Evolutionary conservation across 2,888 invertebrate species (phyloP).

Genomic region (Aricia artaxerxes): DNA sequence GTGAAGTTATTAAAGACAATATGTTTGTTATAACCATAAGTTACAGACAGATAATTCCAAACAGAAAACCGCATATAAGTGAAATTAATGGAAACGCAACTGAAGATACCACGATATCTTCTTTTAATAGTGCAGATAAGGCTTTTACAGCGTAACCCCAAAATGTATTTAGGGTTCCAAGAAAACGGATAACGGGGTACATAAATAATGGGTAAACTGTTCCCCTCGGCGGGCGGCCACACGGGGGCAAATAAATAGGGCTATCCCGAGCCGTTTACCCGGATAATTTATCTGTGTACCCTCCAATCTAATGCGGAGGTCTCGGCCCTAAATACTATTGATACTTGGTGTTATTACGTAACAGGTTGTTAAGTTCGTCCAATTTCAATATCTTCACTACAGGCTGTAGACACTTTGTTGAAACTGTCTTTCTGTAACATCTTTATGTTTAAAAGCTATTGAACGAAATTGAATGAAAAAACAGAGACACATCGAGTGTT

Average conservation of each 20-base stretch:
- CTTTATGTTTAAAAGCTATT: too few relatives aligned
- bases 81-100: neutral
- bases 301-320: neutral
- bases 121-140: slow-evolving; percentile 10
- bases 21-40: too few relatives aligned
- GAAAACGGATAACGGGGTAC: slow-evolving; percentile 4
- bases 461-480: too few relatives aligned
- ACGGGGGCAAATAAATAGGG: slow-evolving; percentile 24
- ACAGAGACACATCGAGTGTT: too few relatives aligned
- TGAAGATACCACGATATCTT: neutral
- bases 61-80: neutral
- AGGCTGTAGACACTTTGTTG: neutral
- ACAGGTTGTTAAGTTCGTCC: neutral
- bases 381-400: neutral
- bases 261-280: slow-evolving; percentile 21
- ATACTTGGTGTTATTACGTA: neutral
- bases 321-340: neutral
- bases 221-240: neutral
- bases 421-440: too few relatives aligned
- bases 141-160: slow-evolving; percentile 6
- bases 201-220: slow-evolving; percentile 27
- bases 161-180: slow-evolving; percentile 13
- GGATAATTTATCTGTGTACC: slow-evolving; percentile 25
- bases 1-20: too few relatives aligned
- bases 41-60: neutral